These are phyloP conservation scores for Fulica atra DNA, from an alignment of 2,113 vertebrate genomes.

Conservation along the genomic window DNA sequence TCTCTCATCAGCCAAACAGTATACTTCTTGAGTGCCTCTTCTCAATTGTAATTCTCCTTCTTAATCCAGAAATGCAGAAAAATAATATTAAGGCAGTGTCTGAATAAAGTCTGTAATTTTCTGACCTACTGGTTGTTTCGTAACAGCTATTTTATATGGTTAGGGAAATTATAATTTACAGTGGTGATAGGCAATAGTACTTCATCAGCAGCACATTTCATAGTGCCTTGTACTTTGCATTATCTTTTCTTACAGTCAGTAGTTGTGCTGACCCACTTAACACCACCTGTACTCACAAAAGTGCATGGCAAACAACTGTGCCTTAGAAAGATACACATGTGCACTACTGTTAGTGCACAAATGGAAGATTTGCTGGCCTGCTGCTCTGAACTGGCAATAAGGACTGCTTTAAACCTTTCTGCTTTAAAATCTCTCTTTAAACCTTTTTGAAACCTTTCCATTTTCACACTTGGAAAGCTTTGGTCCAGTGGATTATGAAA, in stretches of 20 bases:
- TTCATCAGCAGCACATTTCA: not conserved
- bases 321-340: not conserved
- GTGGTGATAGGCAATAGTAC: not conserved
- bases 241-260: not conserved
- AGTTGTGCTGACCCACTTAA: not conserved
- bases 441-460: not conserved
- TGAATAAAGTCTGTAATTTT: constrained; percentile 1
- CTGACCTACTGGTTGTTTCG: not conserved
- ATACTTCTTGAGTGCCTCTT: not conserved
- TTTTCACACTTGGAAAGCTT: not conserved
- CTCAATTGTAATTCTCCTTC: not conserved
- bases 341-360: accelerated
- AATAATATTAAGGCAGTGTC: not conserved
- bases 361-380: not conserved
- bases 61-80: not conserved
- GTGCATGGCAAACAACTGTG: not conserved
- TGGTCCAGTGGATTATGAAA: not conserved
- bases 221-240: not conserved
- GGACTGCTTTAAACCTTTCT: not conserved
- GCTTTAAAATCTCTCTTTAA: not conserved
- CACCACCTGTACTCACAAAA: not conserved
- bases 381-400: not conserved
- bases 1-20: not conserved
- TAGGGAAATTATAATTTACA: not conserved
- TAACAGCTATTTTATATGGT: not conserved